Evolutionary conservation across 1,140 invertebrate species (phyloP).

Genomic region (Drosophila neocordata): DNA sequence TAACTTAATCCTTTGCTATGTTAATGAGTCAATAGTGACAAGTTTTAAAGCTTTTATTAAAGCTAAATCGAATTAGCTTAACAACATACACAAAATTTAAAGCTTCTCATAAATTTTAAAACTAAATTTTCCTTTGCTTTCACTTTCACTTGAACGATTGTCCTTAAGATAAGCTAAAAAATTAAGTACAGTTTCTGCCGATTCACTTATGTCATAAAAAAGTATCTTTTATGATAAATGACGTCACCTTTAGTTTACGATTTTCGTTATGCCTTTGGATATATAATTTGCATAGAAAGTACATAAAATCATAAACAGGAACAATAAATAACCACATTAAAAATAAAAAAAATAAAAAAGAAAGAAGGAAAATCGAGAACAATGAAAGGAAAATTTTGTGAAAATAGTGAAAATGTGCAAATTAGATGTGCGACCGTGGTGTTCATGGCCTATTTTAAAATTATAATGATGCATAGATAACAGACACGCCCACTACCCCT

Average conservation of each 20-base stretch:
- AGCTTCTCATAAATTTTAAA: too few relatives aligned
- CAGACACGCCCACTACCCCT: conserved; percentile 15
- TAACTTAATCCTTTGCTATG: too few relatives aligned
- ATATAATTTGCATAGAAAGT: conserved; percentile 70
- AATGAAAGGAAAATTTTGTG: conserved; percentile 35
- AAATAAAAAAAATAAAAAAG: too few relatives aligned
- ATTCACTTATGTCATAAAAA: background rate
- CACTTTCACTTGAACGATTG: background rate
- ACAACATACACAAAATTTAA: too few relatives aligned
- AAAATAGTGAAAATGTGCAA: conserved; percentile 82
- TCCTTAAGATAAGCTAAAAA: background rate
- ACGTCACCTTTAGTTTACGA: conserved; percentile 66
- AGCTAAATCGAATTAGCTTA: too few relatives aligned
- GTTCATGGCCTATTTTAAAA: conserved; percentile 60
- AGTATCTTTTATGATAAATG: conserved; percentile 59
- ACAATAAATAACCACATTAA: conserved; percentile 72
- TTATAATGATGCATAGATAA: conserved; percentile 42
- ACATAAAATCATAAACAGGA: conserved; percentile 77
- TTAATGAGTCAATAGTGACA: too few relatives aligned
- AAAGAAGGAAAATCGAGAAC: conserved; percentile 55
- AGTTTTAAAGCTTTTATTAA: too few relatives aligned
- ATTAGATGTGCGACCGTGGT: conserved; percentile 64
- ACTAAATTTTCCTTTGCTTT: background rate
- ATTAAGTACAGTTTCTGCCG: background rate
- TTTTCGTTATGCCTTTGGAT: too few relatives aligned